These are phyloP conservation scores for Bambusicola thoracicus DNA, from an alignment of 2,113 vertebrate genomes.

Conservation along the genomic window DNA sequence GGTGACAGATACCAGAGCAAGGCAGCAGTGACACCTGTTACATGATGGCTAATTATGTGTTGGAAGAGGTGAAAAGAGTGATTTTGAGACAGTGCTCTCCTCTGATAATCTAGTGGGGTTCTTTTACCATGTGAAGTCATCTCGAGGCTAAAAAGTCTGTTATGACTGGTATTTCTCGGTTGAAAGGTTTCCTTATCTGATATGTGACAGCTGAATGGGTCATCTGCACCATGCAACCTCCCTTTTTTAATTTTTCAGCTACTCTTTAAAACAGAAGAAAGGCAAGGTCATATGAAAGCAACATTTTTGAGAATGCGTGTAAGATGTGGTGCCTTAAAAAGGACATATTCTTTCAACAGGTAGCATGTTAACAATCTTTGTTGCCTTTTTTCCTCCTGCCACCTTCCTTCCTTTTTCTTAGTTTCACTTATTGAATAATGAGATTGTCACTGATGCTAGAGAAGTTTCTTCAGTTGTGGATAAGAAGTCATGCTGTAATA, in stretches of 20 bases:
- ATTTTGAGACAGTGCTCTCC: background rate
- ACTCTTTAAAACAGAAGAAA: background rate
- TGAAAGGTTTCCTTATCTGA: background rate
- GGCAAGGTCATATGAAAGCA: background rate
- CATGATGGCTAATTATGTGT: background rate
- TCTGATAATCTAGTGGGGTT: no score
- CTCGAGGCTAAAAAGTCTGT: background rate
- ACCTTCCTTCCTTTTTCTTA: background rate
- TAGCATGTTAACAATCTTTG: background rate
- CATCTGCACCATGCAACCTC: background rate
- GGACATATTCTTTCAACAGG: background rate
- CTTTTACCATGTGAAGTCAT: background rate
- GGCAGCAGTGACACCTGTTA: background rate
- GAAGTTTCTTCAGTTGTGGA: background rate
- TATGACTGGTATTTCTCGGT: background rate
- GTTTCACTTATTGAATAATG: background rate
- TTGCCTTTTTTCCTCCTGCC: background rate
- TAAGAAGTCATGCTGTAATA: background rate
- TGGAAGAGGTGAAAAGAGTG: background rate
- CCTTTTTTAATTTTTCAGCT: background rate
- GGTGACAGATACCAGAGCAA: background rate
- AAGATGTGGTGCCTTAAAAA: background rate
- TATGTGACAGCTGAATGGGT: background rate
- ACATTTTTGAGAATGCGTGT: rapidly evolving
- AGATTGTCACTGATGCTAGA: background rate